phyloP scores from a whole-genome alignment of 2,113 vertebrate genomes.

The Muscicapa adusta region DNA sequence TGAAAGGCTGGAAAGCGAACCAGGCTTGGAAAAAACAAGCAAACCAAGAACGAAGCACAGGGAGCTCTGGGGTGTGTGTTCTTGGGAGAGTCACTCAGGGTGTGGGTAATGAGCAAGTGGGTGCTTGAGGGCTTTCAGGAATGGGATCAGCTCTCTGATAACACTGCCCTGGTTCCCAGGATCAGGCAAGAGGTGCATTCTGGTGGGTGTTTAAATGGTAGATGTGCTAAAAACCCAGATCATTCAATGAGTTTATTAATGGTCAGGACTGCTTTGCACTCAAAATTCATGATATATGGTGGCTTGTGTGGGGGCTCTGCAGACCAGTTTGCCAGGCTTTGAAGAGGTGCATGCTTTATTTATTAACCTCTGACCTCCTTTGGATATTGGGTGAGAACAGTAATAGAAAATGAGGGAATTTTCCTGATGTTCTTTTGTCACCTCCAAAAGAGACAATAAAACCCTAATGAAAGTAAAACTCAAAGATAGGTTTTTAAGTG shows the following conservation, averaged over 20 bases:
- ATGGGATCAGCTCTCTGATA: constrained; percentile 13
- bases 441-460: not conserved
- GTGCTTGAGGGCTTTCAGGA: constrained; percentile 40
- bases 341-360: not conserved
- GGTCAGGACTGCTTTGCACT: not conserved
- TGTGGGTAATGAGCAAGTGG: constrained; percentile 10
- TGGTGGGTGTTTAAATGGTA: not conserved
- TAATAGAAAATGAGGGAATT: not conserved
- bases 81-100: constrained; percentile 5
- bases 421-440: not conserved
- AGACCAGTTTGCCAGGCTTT: not conserved
- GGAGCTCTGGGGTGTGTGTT: not conserved
- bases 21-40: constrained; percentile 36
- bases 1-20: constrained; percentile 39
- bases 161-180: constrained; percentile 7
- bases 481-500: not conserved
- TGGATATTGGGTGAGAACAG: not conserved
- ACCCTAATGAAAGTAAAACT: not conserved
- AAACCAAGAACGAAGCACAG: not conserved
- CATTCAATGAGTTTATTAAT: not conserved
- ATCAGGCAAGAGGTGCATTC: not conserved
- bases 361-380: not conserved
- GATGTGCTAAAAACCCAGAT: not conserved
- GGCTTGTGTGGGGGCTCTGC: not conserved
- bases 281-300: not conserved